Conservation (phyloP, 92 coral and sea anemone genomes). For the Desmophyllum pertusum region DNA sequence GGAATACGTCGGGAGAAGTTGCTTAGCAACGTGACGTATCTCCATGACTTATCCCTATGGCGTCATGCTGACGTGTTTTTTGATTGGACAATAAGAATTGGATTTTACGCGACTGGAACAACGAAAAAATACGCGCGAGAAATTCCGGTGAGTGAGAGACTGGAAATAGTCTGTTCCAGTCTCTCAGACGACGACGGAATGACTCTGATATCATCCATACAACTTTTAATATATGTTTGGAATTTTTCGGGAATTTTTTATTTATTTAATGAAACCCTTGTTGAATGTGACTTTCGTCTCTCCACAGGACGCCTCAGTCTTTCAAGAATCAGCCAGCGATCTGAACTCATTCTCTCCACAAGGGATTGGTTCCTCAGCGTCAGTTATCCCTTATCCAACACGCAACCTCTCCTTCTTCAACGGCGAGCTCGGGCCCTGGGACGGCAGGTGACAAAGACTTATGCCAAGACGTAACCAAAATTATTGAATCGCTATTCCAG, state of each 20-base stretch:
- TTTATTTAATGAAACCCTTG: background rate
- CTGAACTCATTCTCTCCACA: constrained; percentile 46
- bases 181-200: background rate
- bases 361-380: constrained; percentile 44
- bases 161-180: background rate
- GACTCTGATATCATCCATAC: too few species aligned
- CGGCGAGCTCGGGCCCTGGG: constrained; percentile 80
- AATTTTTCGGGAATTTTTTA: background rate
- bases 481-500: background rate
- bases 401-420: constrained; percentile 78
- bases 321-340: constrained; percentile 66
- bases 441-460: constrained; percentile 75
- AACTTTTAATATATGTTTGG: background rate
- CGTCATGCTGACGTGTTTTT: too few species aligned
- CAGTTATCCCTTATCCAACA: constrained; percentile 90
- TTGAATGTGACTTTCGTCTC: background rate
- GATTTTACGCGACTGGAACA: background rate
- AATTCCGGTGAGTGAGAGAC: background rate
- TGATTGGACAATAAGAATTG: background rate
- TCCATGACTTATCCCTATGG: too few species aligned
- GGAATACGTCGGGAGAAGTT: background rate
- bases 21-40: background rate
- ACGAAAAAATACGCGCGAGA: background rate
- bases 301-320: constrained; percentile 68
- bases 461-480: background rate